Base-by-base conservation (phyloP, 1,140 invertebrate genomes). In the Bombus consobrinus region DNA sequence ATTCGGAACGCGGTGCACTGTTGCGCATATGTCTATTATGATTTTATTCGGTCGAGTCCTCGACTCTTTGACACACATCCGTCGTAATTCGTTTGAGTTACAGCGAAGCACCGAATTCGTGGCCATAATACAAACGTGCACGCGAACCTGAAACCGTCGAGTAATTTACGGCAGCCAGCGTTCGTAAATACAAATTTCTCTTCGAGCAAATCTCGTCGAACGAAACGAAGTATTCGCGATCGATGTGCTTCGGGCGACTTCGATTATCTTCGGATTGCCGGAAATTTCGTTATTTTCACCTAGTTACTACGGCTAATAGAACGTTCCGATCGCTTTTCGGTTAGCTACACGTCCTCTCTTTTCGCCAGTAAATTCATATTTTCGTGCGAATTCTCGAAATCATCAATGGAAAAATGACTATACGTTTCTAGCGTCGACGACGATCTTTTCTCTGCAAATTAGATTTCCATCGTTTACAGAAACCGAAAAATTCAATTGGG, bases 61-160 rank as follows among this genome's bases (percentile, higher is more conserved):
- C 64, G 62, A 47, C 18, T 68, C 43, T 80, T 71, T 80, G 43
- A 66, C 78, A n/a, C 47, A n/a, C 34, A n/a, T 71, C 25, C 57
- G 25, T 39, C 28, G 15, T 68, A 34, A 28, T 69, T 79, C 15
- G 43, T 53, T 79, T 25, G 43, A 28, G 18, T 68, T 34, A 32
- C 41, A 15, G 5, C 15, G 3, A 75, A 59, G 43, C 13, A 2
- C 18, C 25, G 10, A 64, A 79, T 53, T 69, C 32, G 32, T 43
- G 64, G 43, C 34, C 66, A 4, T 80, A 18, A 80, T 66, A 66
- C 32, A 71, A 80, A 80, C 43, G 22, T 37, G 32, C 10, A 6
- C n/a, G 18, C 9, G 28, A 39, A 64, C 59, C 18, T 53, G 41
- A 34, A 47, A 74, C n/a, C 12, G 72, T 32, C 25, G 41, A 34